Evolutionary conservation across 1,140 invertebrate species (phyloP), one percentile per base, ranked within the genome.

Genomic region (Camponotus vicinus): DNA sequence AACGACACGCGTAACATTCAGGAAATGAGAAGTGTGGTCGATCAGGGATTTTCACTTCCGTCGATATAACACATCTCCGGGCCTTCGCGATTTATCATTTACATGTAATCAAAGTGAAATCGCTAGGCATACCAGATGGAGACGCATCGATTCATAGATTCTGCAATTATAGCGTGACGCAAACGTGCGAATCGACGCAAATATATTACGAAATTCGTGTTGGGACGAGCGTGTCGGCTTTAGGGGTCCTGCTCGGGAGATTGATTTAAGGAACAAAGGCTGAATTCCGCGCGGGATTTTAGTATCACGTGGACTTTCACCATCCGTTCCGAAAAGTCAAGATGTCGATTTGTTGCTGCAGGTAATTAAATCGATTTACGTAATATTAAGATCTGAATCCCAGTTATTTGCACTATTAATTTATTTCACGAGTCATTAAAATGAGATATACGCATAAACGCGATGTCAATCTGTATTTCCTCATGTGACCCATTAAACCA

Each of bases 41-140:
- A 83, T 83, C 34, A 59, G 40, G 18, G 45, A 83, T 83, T 73
- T 61, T 75, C 55, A 52, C 69, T 83, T 45, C 40, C 79, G 52
- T 21, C 18, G 32, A 40, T 40, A 34, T 71, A 82, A 82, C 37
- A 82, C 37, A 18, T 7, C 9, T 42, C 34, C 15, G 18, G 7
- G 27, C 34, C 13, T 18, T 34, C 8, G 9, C 18, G 18, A 73
- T 83, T 82, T 83, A 83, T 83, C 32, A 73, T 83, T 57, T 69
- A 42, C 6, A 21, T 40, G 1, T 13, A 32, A 79, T 75, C 61
- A 18, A 42, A 59, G 69, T 82, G 85, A 88, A 88, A 88, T 85
- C 87, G 69, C 34, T 7, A 11, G 1, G 8, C 5, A 32, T 3
- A 11, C 32, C 13, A 11, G 18, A 37, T 15, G 15, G 59, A 32